Base-by-base conservation (phyloP, 2,113 vertebrate genomes). In the Brachyistius frenatus region DNA sequence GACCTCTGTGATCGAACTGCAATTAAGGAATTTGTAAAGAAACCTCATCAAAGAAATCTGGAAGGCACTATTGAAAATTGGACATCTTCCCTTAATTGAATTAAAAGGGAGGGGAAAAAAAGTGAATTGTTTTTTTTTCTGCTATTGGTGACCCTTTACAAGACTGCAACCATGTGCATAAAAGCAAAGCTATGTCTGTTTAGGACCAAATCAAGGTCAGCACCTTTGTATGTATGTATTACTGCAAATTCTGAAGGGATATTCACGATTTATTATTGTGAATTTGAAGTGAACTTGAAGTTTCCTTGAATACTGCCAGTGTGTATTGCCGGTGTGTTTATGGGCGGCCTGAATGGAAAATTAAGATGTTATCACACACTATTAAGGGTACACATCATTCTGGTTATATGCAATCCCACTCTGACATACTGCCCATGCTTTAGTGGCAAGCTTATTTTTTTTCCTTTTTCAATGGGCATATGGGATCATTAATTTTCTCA, bases 401-500 rank as follows among this genome's bases (percentile, higher is more conserved):
- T 58, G 63, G 54, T 72, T 41, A 33, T 64, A 67, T 36, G 50
- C 52, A 53, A 35, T 33, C 63, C 14, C 61, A 66, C 68, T 35
- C 61, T 35, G 56, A 89, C 79, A 78, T 36, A 31, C 65, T 58
- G 53, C 50, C 78, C 56, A 11, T 62, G 78, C 71, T 66, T 73
- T 58, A 37, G 70, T 32, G 16, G 53, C 30, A 36, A 75, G 50
- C 63, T 57, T 16, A 0, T 52, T 39, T 77, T 53, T 23, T 55
- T n/a, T 14, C 0, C 5, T 57, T 78, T 85, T 78, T 61, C 50
- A 64, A 88, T 90, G 86, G 88, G 88, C 91, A 88, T 91, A 83
- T 73, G 81, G 80, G 81, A 87, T 89, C 65, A 80, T 91, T 93
- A 88, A 88, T 89, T 89, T 88, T 84, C 86, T 88, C 86, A 86